A percentile compares a stretch with the other conserved stretches of the same genome.
Evolutionary conservation across 2,888 invertebrate genomes (phyloP).

Genomic region (Entomobrya proxima): DNA sequence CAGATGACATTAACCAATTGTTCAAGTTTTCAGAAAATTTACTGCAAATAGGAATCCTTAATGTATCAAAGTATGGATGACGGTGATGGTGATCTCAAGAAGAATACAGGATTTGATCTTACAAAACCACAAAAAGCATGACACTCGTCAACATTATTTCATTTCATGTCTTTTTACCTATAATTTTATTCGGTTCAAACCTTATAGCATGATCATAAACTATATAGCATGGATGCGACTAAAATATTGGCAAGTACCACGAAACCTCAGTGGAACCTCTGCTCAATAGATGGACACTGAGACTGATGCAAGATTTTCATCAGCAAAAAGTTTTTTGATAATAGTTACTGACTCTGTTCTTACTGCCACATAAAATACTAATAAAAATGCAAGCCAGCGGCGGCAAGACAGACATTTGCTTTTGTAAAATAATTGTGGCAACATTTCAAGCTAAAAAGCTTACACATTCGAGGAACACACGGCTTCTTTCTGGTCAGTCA

Average conservation of each 20-base stretch:
- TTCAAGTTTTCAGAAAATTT: too few species aligned
- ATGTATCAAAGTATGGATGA: too few species aligned
- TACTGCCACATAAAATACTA: conserved; percentile 63
- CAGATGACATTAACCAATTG: too few species aligned
- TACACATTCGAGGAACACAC: conserved; percentile 15
- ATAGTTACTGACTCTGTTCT: conserved; percentile 25
- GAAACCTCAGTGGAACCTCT: not conserved
- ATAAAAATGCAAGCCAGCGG: conserved; percentile 66
- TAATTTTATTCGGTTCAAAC: too few species aligned
- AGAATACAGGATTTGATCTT: too few species aligned
- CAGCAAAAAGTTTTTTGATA: not conserved
- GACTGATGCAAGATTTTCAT: not conserved
- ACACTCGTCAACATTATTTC: too few species aligned
- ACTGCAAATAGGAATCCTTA: too few species aligned
- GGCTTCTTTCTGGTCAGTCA: conserved; percentile 54
- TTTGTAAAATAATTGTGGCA: conserved; percentile 64
- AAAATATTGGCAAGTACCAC: conserved; percentile 16
- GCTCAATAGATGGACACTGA: not conserved
- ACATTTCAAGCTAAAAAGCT: conserved; percentile 49
- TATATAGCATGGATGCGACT: too few species aligned
- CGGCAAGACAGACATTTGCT: conserved; percentile 57
- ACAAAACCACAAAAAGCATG: too few species aligned
- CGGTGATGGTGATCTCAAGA: too few species aligned
- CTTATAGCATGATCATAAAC: too few species aligned
- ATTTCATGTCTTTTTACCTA: too few species aligned